Percentiles rank a stretch among this genome's conserved stretches.
Evolutionary conservation across 2,888 invertebrate genomes (phyloP).

Genomic region (Terebella lapidaria): DNA sequence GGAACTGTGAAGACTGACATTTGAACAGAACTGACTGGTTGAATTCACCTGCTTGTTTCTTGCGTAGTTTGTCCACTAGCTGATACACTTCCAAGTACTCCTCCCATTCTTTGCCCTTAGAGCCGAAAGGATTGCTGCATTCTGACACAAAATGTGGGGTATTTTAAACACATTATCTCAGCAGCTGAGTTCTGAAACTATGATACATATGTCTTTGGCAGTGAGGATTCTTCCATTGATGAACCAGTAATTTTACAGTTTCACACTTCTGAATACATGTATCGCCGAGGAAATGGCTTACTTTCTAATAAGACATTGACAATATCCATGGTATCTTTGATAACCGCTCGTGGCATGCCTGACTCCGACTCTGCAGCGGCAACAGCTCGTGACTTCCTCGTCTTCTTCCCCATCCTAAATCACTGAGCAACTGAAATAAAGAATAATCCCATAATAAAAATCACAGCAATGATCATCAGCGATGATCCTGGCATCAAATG

Average conservation of each 20-base stretch:
- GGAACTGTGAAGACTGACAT: too few species aligned
- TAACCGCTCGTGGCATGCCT: conserved; percentile 31
- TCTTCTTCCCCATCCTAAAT: neutral
- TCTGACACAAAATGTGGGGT: conserved; percentile 3
- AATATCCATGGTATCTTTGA: conserved; percentile 38
- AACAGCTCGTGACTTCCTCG: neutral
- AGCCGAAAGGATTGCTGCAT: conserved; percentile 18
- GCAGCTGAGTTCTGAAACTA: too few species aligned
- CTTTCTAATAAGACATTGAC: conserved; percentile 38
- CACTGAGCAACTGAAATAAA: too few species aligned
- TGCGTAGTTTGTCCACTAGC: conserved; percentile 20
- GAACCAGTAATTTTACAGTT: too few species aligned
- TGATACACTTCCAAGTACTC: conserved; percentile 21
- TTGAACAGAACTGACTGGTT: too few species aligned
- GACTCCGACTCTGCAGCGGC: conserved; percentile 9
- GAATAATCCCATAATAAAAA: too few species aligned
- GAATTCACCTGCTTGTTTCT: conserved; percentile 23
- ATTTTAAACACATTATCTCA: neutral
- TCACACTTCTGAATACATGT: too few species aligned
- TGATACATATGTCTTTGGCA: too few species aligned
- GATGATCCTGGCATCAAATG: too few species aligned
- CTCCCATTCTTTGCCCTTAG: conserved; percentile 19
- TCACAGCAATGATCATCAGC: too few species aligned
- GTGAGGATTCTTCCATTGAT: too few species aligned
- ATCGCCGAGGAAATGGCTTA: conserved; percentile 30